A percentile compares a stretch with the other conserved stretches of the same genome.
phyloP scores from a whole-genome alignment of 1,140 invertebrate species.

The Luehdorfia chinensis region DNA sequence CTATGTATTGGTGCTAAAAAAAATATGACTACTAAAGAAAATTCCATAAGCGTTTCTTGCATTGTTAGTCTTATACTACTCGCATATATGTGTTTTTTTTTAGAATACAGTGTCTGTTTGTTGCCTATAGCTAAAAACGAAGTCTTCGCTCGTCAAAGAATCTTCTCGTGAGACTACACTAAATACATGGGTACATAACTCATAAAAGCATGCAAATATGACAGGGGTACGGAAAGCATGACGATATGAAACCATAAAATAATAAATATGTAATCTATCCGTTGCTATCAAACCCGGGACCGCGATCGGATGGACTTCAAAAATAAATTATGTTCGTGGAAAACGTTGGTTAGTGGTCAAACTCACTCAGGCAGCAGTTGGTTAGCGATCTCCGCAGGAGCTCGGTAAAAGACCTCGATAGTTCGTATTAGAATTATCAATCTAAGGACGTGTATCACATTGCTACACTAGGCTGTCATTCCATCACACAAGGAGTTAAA shows the following conservation, averaged over 20 bases:
- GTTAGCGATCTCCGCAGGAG: conserved; percentile 59
- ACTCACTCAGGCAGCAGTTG: conserved; percentile 75
- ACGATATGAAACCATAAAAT: conserved; percentile 51
- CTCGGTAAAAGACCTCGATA: conserved; percentile 42
- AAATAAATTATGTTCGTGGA: conserved; percentile 66
- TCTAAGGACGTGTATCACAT: conserved; percentile 39
- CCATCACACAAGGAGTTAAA: conserved; percentile 70
- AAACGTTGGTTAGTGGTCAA: conserved; percentile 60
- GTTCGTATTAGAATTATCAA: conserved; percentile 47
- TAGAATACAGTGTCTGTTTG: conserved; percentile 49
- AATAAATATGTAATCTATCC: too few relatives aligned
- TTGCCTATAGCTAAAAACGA: conserved; percentile 19
- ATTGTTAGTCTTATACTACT: conserved; percentile 62
- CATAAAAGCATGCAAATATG: conserved; percentile 67
- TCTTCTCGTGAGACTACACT: conserved; percentile 31
- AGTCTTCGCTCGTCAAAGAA: conserved; percentile 18
- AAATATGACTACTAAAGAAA: conserved; percentile 32
- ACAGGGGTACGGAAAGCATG: conserved; percentile 66
- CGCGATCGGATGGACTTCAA: conserved; percentile 66
- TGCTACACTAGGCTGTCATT: conserved; percentile 69
- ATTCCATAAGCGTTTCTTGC: conserved; percentile 44
- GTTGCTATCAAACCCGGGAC: conserved; percentile 25
- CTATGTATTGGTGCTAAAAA: conserved; percentile 22
- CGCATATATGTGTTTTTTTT: conserved; percentile 32
- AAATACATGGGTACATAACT: conserved; percentile 49